A percentile compares a stretch with the other conserved stretches of the same genome.
These are phyloP conservation scores for Turritopsis dohrnii DNA, from an alignment of 30 jellyfish, hydroid and myxozoan species.

Conservation along the genomic window DNA sequence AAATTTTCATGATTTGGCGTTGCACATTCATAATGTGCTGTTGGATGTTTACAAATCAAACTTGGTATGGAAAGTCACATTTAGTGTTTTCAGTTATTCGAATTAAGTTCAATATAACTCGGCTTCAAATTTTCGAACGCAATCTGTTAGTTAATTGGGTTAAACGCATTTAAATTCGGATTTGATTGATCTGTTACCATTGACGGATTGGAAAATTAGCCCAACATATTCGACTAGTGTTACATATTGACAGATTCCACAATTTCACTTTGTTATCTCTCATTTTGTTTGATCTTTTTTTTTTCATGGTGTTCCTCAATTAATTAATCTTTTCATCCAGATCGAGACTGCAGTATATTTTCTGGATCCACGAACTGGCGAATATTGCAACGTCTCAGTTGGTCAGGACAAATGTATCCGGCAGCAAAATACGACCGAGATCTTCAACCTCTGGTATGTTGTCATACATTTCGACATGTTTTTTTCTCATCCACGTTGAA, in stretches of 20 bases:
- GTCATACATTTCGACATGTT: no score
- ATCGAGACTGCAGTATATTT: not conserved
- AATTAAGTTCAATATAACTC: no score
- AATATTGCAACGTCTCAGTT: not conserved
- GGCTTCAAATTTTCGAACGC: not conserved
- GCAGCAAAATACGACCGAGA: constrained; percentile 3
- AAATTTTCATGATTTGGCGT: not conserved
- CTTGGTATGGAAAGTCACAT: not conserved
- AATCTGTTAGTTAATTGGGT: not conserved
- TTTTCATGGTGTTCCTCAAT: no score
- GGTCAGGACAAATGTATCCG: not conserved
- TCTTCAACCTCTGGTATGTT: not conserved
- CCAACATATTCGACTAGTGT: no score
- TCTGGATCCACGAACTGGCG: constrained; percentile 5
- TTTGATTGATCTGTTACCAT: no score
- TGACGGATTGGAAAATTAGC: no score
- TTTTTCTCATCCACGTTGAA: not conserved
- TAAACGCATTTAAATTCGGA: no score
- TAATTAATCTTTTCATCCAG: not conserved
- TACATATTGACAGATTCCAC: no score
- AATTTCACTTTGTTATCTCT: no score
- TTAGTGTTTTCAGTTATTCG: no score
- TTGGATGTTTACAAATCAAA: not conserved
- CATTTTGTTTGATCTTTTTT: no score
- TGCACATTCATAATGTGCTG: not conserved